These are phyloP conservation scores for Trissolcus brochymenae DNA, from an alignment of 2,888 invertebrate genomes.

Conservation along the genomic window DNA sequence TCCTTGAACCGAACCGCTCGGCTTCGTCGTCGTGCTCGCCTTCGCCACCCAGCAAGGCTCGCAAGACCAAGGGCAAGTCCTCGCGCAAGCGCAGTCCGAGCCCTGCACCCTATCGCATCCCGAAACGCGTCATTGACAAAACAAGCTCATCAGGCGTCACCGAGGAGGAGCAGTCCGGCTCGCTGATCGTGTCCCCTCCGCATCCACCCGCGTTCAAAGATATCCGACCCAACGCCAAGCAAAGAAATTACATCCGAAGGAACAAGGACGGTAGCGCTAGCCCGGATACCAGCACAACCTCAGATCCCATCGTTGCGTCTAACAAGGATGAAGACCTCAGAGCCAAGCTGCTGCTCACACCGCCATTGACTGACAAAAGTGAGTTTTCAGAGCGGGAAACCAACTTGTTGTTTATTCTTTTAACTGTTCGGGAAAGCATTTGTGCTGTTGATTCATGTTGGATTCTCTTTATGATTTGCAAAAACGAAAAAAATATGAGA, in stretches of 20 bases:
- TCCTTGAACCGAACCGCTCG: conserved; percentile 21
- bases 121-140: conserved; percentile 68
- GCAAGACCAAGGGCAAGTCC: conserved; percentile 67
- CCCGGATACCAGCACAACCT: conserved; percentile 74
- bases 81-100: conserved; percentile 71
- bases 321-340: conserved; percentile 74
- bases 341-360: conserved; percentile 64
- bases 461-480: neutral
- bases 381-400: conserved; percentile 57
- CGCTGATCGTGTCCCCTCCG: conserved; percentile 73
- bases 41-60: conserved; percentile 61
- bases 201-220: conserved; percentile 71
- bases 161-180: conserved; percentile 75
- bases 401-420: too few species aligned
- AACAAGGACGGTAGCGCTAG: conserved; percentile 81
- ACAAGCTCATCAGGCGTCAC: conserved; percentile 67
- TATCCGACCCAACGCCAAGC: conserved; percentile 69
- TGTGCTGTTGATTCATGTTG: too few species aligned
- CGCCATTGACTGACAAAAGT: conserved; percentile 68
- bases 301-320: conserved; percentile 64
- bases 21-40: conserved; percentile 56
- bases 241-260: conserved; percentile 82
- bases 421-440: too few species aligned
- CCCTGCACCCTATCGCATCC: conserved; percentile 70
- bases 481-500: too few species aligned